Percentiles rank a stretch among this genome's conserved stretches.
Conservation (phyloP, 2,888 invertebrate genomes). For the Endomychus coccineus region DNA sequence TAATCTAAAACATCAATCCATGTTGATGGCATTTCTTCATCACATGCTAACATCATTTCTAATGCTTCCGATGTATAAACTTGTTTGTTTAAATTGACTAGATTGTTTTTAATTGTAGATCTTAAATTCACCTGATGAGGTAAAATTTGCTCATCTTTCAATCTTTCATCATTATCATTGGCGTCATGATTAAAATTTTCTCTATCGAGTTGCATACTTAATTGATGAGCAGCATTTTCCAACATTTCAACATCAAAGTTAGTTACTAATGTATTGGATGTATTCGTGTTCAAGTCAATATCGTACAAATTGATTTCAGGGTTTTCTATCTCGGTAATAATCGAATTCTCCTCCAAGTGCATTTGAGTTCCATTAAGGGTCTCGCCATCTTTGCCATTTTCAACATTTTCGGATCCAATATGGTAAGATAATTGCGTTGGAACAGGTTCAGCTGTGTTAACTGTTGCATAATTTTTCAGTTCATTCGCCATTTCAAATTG, state of each 20-base stretch:
- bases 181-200: background rate
- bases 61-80: constrained; percentile 52
- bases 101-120: background rate
- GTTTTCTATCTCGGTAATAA: constrained; percentile 42
- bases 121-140: too few species aligned
- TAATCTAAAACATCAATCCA: constrained; percentile 69
- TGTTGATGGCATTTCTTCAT: constrained; percentile 65
- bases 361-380: constrained; percentile 38
- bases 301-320: constrained; percentile 38
- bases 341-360: constrained; percentile 39
- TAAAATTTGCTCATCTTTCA: background rate
- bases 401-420: constrained; percentile 41
- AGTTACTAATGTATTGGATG: constrained; percentile 21
- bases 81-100: constrained; percentile 27
- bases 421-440: constrained; percentile 40
- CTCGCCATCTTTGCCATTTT: constrained; percentile 37
- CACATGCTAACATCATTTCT: constrained; percentile 65
- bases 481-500: constrained; percentile 40
- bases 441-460: constrained; percentile 41
- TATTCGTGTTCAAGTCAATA: constrained; percentile 25
- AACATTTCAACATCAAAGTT: constrained; percentile 30
- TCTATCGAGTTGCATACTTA: too few species aligned
- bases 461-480: constrained; percentile 42
- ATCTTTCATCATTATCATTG: background rate
- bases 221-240: constrained; percentile 18